Conservation (phyloP, 2,888 invertebrate genomes). For the Callyntrura guangdongensis region DNA sequence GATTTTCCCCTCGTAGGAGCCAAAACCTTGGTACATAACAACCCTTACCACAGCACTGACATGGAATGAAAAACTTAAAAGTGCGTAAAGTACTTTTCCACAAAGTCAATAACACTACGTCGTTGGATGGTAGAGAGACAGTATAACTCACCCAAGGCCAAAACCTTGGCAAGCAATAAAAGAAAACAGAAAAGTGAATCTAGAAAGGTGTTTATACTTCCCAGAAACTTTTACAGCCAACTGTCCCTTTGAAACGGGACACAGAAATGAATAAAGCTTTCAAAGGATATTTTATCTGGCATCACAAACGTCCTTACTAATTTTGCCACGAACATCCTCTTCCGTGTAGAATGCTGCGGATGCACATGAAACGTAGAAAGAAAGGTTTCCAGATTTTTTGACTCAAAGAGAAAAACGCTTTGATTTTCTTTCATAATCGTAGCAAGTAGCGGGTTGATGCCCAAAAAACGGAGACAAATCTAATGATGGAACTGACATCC, state of each 20-base stretch:
- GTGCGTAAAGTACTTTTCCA: conserved; percentile 28
- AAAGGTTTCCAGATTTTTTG: no score
- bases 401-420: no score
- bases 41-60: neutral
- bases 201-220: neutral
- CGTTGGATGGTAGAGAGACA: neutral
- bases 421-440: no score
- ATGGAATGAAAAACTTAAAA: conserved; percentile 20
- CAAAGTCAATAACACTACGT: conserved; percentile 23
- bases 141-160: neutral
- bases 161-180: neutral
- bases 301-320: no score
- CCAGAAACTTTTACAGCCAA: neutral
- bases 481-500: no score
- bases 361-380: no score
- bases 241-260: neutral
- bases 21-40: neutral
- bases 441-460: no score
- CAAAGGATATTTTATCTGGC: no score
- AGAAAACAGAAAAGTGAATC: neutral
- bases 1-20: neutral
- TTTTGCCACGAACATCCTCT: no score
- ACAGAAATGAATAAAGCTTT: neutral
- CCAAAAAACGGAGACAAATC: no score
- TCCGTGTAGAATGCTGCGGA: no score